Conservation (phyloP, 2,888 invertebrate species). For the Synanthedon tipuliformis region DNA sequence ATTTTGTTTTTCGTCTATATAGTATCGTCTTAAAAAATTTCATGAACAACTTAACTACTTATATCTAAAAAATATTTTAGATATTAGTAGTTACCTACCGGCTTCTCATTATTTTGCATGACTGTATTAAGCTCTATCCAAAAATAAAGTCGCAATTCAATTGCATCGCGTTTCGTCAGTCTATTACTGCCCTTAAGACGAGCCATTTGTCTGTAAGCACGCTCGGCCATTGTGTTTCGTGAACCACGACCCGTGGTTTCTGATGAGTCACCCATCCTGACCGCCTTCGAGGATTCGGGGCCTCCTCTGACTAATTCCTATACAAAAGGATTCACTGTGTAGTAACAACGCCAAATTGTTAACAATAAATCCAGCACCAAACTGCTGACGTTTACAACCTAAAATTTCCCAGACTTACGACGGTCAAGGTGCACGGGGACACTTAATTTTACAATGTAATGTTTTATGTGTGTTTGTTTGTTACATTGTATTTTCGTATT, state of each 20-base stretch:
- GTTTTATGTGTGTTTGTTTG: not conserved
- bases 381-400: constrained; percentile 1
- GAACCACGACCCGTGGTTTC: constrained; percentile 36
- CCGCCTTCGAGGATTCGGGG: constrained; percentile 41
- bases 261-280: constrained; percentile 54
- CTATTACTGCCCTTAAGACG: not conserved
- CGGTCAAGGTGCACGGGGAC: not conserved
- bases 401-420: not conserved
- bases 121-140: too few relatives aligned
- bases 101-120: too few relatives aligned
- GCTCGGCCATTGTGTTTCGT: constrained; percentile 27
- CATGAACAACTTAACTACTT: too few relatives aligned
- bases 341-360: not conserved
- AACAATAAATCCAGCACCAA: not conserved
- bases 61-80: too few relatives aligned
- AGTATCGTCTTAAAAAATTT: too few relatives aligned
- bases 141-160: too few relatives aligned
- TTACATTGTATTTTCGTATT: not conserved
- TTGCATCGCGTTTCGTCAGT: too few relatives aligned
- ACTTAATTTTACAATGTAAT: not conserved
- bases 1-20: too few relatives aligned
- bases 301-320: constrained; percentile 35
- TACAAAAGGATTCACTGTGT: not conserved
- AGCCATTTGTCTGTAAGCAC: not conserved
- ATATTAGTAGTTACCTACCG: too few relatives aligned